A percentile compares a stretch with the other conserved stretches of the same genome.
phyloP scores from a whole-genome alignment of 2,797 vertebrate species.

The Myotis findleyi region DNA sequence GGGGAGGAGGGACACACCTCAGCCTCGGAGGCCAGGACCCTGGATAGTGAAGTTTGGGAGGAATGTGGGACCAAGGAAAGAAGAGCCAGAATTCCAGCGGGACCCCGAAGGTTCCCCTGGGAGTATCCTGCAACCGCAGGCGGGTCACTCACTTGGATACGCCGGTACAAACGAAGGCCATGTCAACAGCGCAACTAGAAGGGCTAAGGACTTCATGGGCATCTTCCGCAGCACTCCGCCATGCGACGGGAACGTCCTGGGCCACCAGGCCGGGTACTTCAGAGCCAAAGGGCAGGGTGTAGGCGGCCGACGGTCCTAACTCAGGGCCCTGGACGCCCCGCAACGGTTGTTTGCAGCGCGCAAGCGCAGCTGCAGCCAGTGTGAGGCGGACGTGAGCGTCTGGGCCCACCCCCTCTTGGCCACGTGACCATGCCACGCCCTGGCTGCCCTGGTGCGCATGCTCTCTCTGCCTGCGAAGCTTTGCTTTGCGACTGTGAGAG shows the following conservation, averaged over 20 bases:
- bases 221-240: conserved; percentile 57
- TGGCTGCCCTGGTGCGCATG: background rate
- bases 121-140: background rate
- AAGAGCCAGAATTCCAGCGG: background rate
- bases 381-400: background rate
- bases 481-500: background rate
- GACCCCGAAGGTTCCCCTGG: background rate
- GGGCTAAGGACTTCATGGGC: conserved; percentile 64
- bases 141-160: conserved; percentile 59
- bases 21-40: background rate
- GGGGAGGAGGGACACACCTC: background rate
- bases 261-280: conserved; percentile 23
- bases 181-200: conserved; percentile 62
- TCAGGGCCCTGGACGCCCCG: background rate
- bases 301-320: background rate
- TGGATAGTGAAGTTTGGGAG: background rate
- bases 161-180: conserved; percentile 44
- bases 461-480: background rate
- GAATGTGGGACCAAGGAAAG: background rate
- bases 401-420: background rate
- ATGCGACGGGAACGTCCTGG: conserved; percentile 60
- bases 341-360: conserved; percentile 52
- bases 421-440: too few species aligned
- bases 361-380: background rate
- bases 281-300: background rate